Evolutionary conservation across 2,113 vertebrate species (phyloP), one percentile per base, ranked within the genome.

Genomic region (Solenodon paradoxus): DNA sequence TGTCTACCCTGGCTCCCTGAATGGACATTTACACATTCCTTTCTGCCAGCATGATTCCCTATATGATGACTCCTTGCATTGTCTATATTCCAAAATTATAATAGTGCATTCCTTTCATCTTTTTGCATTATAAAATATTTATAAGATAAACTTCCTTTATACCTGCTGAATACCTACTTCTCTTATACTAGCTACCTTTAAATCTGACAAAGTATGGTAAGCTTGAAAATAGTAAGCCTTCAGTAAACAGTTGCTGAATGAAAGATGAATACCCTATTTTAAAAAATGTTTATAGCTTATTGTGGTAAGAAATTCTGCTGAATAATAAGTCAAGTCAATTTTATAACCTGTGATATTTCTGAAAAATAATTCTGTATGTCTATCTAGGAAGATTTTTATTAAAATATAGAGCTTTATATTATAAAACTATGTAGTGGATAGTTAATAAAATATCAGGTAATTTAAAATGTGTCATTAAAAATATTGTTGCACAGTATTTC

Each of bases 211-310:
- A 38, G 7, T 45, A 9, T 81, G 69, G n/a, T 49, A 1, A 86
- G 38, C 28, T 10, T 13, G 15, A 53, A 94, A 71, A 77, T 45
- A 68, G 71, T 9, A 59, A n/a, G 22, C 20, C n/a, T 38, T 74
- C 35, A 78, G 63, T 53, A 90, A 88, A 30, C 49, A 79, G 20
- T 6, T 84, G 59, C 9, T 64, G 47, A 92, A 51, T 3, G 53
- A 82, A 75, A 69, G 83, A 80, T 82, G 22, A 61, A 72, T 72
- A 75, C 61, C 35, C 28, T 83, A 78, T 74, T 30, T 95, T 92
- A 93, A 71, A 49, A 93, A 61, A 81, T 64, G 66, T 26, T 78
- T 63, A 49, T 8, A 72, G 81, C 4, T 42, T 81, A 71, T 9
- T 72, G 77, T 68, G 35, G 75, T n/a, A n/a, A n/a, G n/a, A n/a